A percentile compares a stretch with the other conserved stretches of the same genome.
Conservation (phyloP, 2,888 invertebrate species). For the Microplitis manilae region DNA sequence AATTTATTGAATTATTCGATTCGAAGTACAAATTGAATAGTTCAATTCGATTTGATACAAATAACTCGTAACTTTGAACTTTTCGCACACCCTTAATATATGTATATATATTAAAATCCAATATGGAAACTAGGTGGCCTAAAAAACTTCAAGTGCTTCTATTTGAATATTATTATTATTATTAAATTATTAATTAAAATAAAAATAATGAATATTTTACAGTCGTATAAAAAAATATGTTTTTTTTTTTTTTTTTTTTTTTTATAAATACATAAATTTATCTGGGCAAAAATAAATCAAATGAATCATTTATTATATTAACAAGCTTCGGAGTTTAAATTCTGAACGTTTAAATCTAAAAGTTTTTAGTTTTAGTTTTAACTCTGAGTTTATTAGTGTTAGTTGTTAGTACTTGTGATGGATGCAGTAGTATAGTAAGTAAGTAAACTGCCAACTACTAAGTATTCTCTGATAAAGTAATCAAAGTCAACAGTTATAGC, state of each 20-base stretch:
- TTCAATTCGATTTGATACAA: neutral
- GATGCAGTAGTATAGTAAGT: neutral
- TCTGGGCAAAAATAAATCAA: neutral
- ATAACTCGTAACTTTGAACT: too few species aligned
- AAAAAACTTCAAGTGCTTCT: neutral
- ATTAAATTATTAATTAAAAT: neutral
- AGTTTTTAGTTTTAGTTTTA: neutral
- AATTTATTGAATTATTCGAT: neutral
- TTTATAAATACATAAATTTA: neutral
- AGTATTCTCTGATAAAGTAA: neutral
- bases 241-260: too few species aligned
- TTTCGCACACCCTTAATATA: too few species aligned
- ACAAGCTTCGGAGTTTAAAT: neutral
- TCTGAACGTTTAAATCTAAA: neutral
- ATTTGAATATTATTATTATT: neutral
- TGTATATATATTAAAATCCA: neutral
- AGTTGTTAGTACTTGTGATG: neutral
- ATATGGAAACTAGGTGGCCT: neutral
- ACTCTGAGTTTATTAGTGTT: neutral
- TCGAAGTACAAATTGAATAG: neutral
- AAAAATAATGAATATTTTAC: neutral
- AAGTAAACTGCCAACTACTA: neutral
- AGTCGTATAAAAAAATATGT: too few species aligned
- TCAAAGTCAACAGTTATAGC: neutral
- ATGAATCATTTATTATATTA: too few species aligned